These are phyloP conservation scores for Holocentrus rufus DNA, from an alignment of 2,797 vertebrate species.

Conservation along the genomic window DNA sequence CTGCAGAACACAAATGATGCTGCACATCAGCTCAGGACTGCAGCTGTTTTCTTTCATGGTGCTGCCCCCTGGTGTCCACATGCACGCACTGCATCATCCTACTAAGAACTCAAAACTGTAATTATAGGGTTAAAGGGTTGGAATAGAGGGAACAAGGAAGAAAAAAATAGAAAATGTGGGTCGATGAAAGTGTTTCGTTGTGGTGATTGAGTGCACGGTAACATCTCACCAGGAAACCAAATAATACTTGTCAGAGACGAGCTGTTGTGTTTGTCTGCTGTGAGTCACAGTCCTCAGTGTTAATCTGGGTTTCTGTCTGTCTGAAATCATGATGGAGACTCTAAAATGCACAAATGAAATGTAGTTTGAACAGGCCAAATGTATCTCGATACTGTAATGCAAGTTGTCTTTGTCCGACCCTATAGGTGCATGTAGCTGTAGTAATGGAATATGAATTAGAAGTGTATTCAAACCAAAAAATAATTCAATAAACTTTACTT, in stretches of 20 bases:
- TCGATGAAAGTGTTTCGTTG: neutral
- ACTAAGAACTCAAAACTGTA: neutral
- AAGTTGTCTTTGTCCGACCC: neutral
- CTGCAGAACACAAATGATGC: neutral
- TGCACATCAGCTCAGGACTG: neutral
- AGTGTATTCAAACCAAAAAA: slow-evolving; percentile 6
- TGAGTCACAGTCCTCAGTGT: neutral
- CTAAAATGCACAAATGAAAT: slow-evolving; percentile 40
- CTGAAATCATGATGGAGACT: slow-evolving; percentile 11
- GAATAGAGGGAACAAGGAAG: slow-evolving; percentile 11
- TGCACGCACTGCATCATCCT: slow-evolving; percentile 3
- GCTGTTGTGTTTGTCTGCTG: neutral
- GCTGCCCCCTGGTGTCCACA: slow-evolving; percentile 56
- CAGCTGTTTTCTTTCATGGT: slow-evolving; percentile 10
- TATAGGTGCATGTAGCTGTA: slow-evolving; percentile 15
- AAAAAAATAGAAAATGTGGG: neutral
- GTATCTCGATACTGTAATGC: slow-evolving; percentile 48
- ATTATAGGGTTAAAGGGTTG: slow-evolving; percentile 28
- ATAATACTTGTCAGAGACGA: neutral
- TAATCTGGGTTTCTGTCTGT: slow-evolving; percentile 9
- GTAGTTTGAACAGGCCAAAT: neutral
- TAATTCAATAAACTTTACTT: slow-evolving; percentile 27
- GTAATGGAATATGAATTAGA: neutral
- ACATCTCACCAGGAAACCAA: slow-evolving; percentile 5
- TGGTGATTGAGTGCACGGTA: neutral